These are phyloP conservation scores for Decapterus maruadsi DNA, from an alignment of 2,797 vertebrate genomes.

Conservation along the genomic window DNA sequence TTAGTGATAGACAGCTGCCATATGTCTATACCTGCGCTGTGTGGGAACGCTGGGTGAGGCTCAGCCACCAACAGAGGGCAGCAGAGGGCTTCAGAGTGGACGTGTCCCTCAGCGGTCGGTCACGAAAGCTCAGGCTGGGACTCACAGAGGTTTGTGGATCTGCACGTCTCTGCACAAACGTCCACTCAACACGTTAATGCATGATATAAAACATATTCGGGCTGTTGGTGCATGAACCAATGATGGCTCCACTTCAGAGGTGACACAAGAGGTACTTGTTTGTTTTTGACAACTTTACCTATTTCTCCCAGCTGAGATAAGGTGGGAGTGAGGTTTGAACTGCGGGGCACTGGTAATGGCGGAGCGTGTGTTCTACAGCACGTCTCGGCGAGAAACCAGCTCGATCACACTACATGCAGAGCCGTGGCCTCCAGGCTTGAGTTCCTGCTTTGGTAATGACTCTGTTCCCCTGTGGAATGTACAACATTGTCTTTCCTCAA, in stretches of 20 bases:
- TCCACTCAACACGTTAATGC: slow-evolving; percentile 39
- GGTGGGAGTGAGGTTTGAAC: slow-evolving; percentile 77
- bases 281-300: slow-evolving; percentile 74
- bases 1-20: slow-evolving; percentile 77
- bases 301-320: slow-evolving; percentile 61
- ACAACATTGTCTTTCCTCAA: slow-evolving; percentile 86
- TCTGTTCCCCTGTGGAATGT: slow-evolving; percentile 86
- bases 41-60: slow-evolving; percentile 30
- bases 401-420: slow-evolving; percentile 81
- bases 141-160: slow-evolving; percentile 15
- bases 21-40: slow-evolving; percentile 63
- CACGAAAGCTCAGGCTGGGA: slow-evolving; percentile 28
- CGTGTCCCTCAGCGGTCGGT: slow-evolving; percentile 26
- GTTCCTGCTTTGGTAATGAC: slow-evolving; percentile 84
- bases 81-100: slow-evolving; percentile 80
- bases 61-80: slow-evolving; percentile 82
- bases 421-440: slow-evolving; percentile 82
- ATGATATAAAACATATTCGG: slow-evolving; percentile 26
- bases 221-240: slow-evolving; percentile 22
- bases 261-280: slow-evolving; percentile 52
- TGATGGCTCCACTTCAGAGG: slow-evolving; percentile 31
- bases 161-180: slow-evolving; percentile 50
- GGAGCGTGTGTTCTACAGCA: slow-evolving; percentile 76
- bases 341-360: slow-evolving; percentile 79
- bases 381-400: slow-evolving; percentile 78